These are phyloP conservation scores for Brenthis daphne DNA, from an alignment of 2,888 invertebrate genomes.

Conservation along the genomic window DNA sequence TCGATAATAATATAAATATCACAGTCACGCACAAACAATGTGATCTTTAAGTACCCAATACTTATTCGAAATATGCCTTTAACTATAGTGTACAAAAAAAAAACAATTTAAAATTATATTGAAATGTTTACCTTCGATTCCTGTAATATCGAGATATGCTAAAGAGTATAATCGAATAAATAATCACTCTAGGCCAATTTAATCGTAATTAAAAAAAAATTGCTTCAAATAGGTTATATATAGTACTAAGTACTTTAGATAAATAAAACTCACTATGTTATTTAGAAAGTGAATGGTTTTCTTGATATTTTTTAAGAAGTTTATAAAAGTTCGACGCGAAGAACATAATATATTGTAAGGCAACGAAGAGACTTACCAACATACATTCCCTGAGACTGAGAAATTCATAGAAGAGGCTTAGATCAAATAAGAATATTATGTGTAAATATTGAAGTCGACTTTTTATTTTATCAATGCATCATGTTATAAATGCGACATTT, in stretches of 20 bases:
- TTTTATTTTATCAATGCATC: not conserved
- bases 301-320: constrained; percentile 76
- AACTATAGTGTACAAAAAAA: constrained; percentile 46
- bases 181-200: constrained; percentile 51
- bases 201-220: constrained; percentile 53
- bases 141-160: constrained; percentile 53
- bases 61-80: constrained; percentile 55
- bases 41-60: constrained; percentile 54
- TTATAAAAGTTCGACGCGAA: constrained; percentile 62
- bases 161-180: constrained; percentile 45
- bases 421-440: constrained; percentile 58
- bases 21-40: constrained; percentile 66
- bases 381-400: constrained; percentile 81
- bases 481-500: too few relatives aligned
- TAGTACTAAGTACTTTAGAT: constrained; percentile 61
- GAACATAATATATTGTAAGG: constrained; percentile 70
- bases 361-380: constrained; percentile 81
- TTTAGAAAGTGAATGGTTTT: constrained; percentile 57
- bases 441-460: constrained; percentile 32
- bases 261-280: constrained; percentile 49
- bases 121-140: constrained; percentile 38
- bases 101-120: constrained; percentile 39
- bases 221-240: constrained; percentile 68
- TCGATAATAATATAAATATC: constrained; percentile 19
- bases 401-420: constrained; percentile 69